Evolutionary conservation across 2,888 invertebrate species (phyloP).

Genomic region (Myopa testacea): DNA sequence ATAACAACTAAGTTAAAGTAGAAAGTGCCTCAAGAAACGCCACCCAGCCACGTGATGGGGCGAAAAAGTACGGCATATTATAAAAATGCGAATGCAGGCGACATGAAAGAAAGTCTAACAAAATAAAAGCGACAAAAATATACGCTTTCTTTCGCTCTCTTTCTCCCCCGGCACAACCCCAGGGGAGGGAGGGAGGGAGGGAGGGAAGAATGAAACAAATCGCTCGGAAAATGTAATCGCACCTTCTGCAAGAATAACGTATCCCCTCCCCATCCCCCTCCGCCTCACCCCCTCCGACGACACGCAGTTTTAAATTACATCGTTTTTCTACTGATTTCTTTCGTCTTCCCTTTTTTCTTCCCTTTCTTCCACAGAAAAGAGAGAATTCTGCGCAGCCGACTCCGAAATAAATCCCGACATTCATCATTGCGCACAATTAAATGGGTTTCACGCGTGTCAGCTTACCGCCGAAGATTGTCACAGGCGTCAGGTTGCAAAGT

Average conservation of each 20-base stretch:
- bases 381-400: conserved; percentile 18
- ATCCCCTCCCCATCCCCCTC: conserved; percentile 5
- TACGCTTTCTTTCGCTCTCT: conserved; percentile 30
- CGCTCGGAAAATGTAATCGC: conserved; percentile 53
- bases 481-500: conserved; percentile 25
- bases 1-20: conserved; percentile 19
- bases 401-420: conserved; percentile 44
- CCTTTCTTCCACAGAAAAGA: neutral
- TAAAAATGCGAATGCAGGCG: neutral
- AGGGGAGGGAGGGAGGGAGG: no score
- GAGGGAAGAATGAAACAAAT: conserved; percentile 44
- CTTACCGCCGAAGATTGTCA: conserved; percentile 40
- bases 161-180: neutral
- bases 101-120: conserved; percentile 16
- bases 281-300: no score
- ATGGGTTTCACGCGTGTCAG: conserved; percentile 46
- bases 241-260: conserved; percentile 42
- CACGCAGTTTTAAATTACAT: conserved; percentile 44
- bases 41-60: neutral
- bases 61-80: no score
- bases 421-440: conserved; percentile 52
- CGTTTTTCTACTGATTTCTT: conserved; percentile 22
- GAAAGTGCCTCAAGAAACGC: conserved; percentile 34
- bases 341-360: neutral
- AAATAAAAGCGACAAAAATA: conserved; percentile 36